These are phyloP conservation scores for Phyllostomus hastatus DNA, from an alignment of 2,113 vertebrate species.

Conservation along the genomic window DNA sequence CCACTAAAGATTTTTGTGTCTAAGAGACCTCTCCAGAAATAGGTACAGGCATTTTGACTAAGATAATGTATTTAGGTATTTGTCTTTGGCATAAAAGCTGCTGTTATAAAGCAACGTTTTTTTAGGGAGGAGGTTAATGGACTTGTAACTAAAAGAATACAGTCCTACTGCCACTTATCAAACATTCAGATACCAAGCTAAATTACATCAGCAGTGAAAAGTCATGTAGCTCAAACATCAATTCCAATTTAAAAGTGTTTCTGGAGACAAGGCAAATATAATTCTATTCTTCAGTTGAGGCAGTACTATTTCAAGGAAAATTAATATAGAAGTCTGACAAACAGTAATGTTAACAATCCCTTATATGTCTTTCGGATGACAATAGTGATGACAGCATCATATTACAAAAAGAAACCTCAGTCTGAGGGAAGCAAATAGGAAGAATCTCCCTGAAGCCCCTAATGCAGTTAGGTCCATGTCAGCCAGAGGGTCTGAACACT, in stretches of 20 bases:
- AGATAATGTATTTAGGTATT: neutral
- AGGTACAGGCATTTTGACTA: neutral
- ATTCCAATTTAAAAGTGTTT: slow-evolving; percentile 82
- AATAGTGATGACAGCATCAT: slow-evolving; percentile 88
- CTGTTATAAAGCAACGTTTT: neutral
- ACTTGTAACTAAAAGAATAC: slow-evolving; percentile 50
- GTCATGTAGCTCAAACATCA: slow-evolving; percentile 77
- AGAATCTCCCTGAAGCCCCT: slow-evolving; percentile 76
- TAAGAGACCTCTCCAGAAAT: neutral
- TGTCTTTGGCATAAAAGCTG: neutral
- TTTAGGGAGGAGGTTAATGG: slow-evolving; percentile 2
- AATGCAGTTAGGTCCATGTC: slow-evolving; percentile 83
- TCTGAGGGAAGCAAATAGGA: slow-evolving; percentile 82
- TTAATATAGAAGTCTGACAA: slow-evolving; percentile 90
- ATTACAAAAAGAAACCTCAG: slow-evolving; percentile 84
- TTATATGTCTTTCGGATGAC: slow-evolving; percentile 86
- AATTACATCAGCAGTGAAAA: slow-evolving; percentile 80
- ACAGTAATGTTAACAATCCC: slow-evolving; percentile 88
- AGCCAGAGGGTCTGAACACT: neutral
- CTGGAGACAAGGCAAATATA: slow-evolving; percentile 77
- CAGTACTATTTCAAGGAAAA: slow-evolving; percentile 80
- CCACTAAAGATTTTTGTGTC: neutral
- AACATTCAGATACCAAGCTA: slow-evolving; percentile 77
- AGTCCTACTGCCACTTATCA: slow-evolving; percentile 56
- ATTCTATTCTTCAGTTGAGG: slow-evolving; percentile 77